Conservation (phyloP, 2,888 invertebrate genomes). For the Oxystoma pomonae region DNA sequence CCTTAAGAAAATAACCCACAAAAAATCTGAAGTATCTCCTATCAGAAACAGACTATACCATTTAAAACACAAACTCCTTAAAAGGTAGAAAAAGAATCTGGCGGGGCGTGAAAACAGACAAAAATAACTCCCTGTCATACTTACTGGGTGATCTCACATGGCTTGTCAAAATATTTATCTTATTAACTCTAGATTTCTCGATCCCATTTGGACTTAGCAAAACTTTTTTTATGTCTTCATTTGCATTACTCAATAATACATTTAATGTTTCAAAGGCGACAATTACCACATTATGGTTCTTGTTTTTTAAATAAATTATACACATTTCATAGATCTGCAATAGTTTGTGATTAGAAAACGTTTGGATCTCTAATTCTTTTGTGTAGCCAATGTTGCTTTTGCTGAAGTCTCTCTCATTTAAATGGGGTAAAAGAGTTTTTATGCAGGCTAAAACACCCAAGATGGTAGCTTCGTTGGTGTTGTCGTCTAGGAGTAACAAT, state of each 20-base stretch:
- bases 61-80: too few species aligned
- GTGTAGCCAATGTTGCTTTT: constrained; percentile 28
- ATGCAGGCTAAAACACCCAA: constrained; percentile 65
- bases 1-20: too few species aligned
- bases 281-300: constrained; percentile 85
- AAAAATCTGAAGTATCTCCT: too few species aligned
- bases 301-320: constrained; percentile 63
- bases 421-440: constrained; percentile 58
- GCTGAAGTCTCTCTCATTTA: constrained; percentile 36
- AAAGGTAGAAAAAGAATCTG: too few species aligned
- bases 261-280: constrained; percentile 77
- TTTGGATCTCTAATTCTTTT: constrained; percentile 35
- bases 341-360: constrained; percentile 27
- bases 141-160: constrained; percentile 53
- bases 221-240: constrained; percentile 51
- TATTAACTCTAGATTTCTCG: constrained; percentile 43
- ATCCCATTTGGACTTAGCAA: constrained; percentile 53
- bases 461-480: constrained; percentile 50
- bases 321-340: constrained; percentile 69
- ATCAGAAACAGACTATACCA: too few species aligned
- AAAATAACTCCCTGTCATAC: too few species aligned
- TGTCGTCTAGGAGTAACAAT: constrained; percentile 40
- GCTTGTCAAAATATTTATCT: constrained; percentile 28
- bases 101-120: too few species aligned
- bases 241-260: constrained; percentile 56